Evolutionary conservation across 2,797 vertebrate genomes (phyloP), one percentile per base, ranked within the genome.

Genomic region (Fistularia commersonii): DNA sequence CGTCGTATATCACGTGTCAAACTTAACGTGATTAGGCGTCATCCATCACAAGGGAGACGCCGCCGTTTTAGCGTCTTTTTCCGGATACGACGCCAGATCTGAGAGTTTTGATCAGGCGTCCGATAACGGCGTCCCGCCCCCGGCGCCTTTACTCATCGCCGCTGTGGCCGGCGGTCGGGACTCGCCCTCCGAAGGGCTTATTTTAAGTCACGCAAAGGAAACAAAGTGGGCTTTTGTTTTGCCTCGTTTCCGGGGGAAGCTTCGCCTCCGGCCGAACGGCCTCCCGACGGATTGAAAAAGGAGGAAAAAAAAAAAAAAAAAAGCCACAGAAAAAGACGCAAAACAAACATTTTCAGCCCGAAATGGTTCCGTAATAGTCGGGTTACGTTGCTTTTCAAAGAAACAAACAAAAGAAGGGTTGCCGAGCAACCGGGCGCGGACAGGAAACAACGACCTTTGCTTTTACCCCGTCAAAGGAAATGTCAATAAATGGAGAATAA

Each of bases 211-310:
- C 31, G n/a, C 39, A 68, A 72, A 54, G 64, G 45, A 79, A 79
- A 71, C 65, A 82, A 67, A 63, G 61, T 48, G 40, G 7, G 48
- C 61, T 54, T 75, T 64, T 79, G 71, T 80, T 77, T 84, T 38
- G 52, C 37, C 47, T n/a, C n/a, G n/a, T n/a, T n/a, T 65, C 71
- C 53, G 66, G 65, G 46, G 36, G 37, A 66, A 40, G 62, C 36
- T 67, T 73, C 48, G 62, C 57, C 64, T 76, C 57, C 49, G 41
- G 61, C 50, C 68, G 72, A 77, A 73, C 53, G 53, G 46, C 57
- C 60, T 39, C 44, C 62, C 9, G 32, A 37, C 47, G 38, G 50
- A 48, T 7, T 8, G 6, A 35, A n/a, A n/a, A n/a, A n/a, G n/a
- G n/a, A n/a, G n/a, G n/a, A n/a, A n/a, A n/a, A n/a, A n/a, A n/a